Evolutionary conservation across 2,113 vertebrate genomes (phyloP).

Genomic region (Macrotis lagotis): DNA sequence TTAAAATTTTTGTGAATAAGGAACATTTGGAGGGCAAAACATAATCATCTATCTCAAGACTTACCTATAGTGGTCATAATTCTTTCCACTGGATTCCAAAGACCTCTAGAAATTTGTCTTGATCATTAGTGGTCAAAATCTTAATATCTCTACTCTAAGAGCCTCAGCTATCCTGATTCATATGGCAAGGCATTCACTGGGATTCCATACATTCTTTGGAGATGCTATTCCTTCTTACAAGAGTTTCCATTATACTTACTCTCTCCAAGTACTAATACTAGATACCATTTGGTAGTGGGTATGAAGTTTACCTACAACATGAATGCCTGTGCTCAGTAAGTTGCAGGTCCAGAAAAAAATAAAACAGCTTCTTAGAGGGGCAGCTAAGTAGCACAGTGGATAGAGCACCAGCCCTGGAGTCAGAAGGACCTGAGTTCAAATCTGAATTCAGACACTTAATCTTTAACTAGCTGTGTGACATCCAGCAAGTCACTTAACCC

Average conservation of each 20-base stretch:
- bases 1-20: neutral
- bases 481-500: no score
- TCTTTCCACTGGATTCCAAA: neutral
- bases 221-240: neutral
- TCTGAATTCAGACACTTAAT: no score
- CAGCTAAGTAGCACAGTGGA: no score
- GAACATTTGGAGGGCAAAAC: neutral
- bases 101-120: neutral
- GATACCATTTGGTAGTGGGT: neutral
- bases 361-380: no score
- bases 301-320: neutral
- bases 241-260: neutral
- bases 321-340: neutral
- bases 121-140: neutral
- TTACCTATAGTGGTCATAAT: neutral
- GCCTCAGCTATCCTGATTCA: neutral
- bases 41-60: neutral
- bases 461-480: no score
- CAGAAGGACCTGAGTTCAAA: no score
- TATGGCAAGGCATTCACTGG: accelerated
- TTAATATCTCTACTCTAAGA: neutral
- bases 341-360: neutral
- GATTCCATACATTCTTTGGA: neutral
- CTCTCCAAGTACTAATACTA: neutral
- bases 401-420: no score